phyloP scores from a whole-genome alignment of 2,797 vertebrate species.

The Cossypha dichroa region DNA sequence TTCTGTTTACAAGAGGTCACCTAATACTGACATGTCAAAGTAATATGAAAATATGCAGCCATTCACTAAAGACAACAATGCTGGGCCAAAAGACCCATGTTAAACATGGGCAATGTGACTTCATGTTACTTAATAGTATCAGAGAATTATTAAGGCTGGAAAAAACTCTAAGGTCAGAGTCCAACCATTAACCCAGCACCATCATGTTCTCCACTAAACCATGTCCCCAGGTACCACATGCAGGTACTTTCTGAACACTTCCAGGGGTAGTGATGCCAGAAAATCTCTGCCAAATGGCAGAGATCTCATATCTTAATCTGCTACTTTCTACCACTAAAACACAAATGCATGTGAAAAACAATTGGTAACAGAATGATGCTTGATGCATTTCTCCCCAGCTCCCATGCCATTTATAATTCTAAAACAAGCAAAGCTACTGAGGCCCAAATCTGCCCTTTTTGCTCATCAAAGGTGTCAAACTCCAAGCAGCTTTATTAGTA shows the following conservation, averaged over 20 bases:
- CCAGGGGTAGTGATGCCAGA: neutral
- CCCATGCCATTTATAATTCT: neutral
- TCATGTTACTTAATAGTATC: neutral
- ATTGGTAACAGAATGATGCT: neutral
- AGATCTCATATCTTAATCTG: neutral
- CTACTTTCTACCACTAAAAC: neutral
- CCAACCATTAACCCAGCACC: neutral
- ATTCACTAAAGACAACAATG: neutral
- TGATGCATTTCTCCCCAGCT: neutral
- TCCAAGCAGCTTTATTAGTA: neutral
- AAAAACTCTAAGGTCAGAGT: neutral
- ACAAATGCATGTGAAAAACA: neutral
- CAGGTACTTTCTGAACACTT: neutral
- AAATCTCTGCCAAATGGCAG: neutral
- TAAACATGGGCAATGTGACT: neutral
- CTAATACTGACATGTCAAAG: neutral
- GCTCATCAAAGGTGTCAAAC: neutral
- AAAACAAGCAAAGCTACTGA: neutral
- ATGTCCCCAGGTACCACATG: neutral
- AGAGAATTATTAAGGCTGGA: neutral
- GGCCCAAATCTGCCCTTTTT: neutral
- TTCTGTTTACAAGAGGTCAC: neutral
- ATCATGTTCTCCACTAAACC: neutral
- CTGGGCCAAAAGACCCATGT: neutral
- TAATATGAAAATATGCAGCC: neutral